phyloP scores from a whole-genome alignment of 2,797 vertebrate species.

The Micromesistius poutassou region DNA sequence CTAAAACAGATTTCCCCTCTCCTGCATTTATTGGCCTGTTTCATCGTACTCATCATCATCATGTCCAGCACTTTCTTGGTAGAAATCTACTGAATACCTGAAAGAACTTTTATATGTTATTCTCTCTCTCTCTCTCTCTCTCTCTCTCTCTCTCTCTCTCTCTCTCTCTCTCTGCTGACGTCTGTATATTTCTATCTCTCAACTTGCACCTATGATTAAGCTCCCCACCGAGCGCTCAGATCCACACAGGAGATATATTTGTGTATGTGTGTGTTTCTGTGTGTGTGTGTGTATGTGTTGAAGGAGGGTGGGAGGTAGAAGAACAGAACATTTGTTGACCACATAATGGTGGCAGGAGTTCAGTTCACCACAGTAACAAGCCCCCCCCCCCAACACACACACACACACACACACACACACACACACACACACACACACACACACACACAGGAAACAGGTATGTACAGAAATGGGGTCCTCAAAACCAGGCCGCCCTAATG shows the following conservation, averaged over 20 bases:
- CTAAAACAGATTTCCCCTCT: too few relatives aligned
- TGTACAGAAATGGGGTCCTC: conserved; percentile 42
- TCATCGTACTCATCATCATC: too few relatives aligned
- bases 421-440: neutral
- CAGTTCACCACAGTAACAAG: conserved; percentile 33
- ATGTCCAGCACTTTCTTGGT: too few relatives aligned
- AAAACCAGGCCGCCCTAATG: neutral
- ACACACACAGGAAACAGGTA: conserved; percentile 51
- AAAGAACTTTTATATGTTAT: too few relatives aligned
- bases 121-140: neutral
- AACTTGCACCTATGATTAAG: too few relatives aligned
- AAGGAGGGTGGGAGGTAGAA: conserved; percentile 24
- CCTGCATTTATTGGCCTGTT: too few relatives aligned
- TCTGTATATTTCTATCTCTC: conserved; percentile 4
- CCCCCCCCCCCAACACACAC: neutral
- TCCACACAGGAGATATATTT: too few relatives aligned
- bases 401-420: conserved; percentile 41
- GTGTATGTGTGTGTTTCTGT: too few relatives aligned
- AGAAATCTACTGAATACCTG: too few relatives aligned
- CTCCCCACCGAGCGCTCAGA: too few relatives aligned
- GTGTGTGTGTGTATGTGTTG: neutral
- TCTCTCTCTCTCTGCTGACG: neutral
- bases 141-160: neutral
- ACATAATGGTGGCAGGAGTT: conserved; percentile 21
- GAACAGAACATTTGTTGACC: conserved; percentile 34